A percentile compares a stretch with the other conserved stretches of the same genome.
Evolutionary conservation across 2,888 invertebrate species (phyloP).

Genomic region (Watsonalla binaria): DNA sequence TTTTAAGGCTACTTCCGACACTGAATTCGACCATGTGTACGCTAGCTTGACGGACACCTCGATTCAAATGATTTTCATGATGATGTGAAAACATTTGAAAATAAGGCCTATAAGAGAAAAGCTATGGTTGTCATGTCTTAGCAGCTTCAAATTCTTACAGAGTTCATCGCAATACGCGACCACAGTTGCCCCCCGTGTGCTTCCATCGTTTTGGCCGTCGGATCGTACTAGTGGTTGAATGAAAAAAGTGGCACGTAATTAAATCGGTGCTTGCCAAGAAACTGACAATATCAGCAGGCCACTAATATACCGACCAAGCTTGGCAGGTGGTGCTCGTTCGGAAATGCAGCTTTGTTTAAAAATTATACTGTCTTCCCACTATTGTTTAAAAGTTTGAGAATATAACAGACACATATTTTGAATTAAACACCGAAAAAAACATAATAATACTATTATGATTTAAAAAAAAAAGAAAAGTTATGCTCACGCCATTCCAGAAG

Average conservation of each 20-base stretch:
- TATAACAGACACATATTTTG: not conserved
- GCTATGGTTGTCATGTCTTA: too few species aligned
- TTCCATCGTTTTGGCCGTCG: constrained; percentile 17
- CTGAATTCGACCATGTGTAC: too few species aligned
- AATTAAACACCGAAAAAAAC: too few species aligned
- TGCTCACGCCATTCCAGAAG: too few species aligned
- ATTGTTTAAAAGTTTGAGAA: not conserved
- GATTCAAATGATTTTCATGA: too few species aligned
- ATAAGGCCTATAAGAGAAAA: too few species aligned
- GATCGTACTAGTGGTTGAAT: constrained; percentile 24
- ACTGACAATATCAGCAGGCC: constrained; percentile 43
- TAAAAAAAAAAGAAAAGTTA: too few species aligned
- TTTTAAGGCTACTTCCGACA: too few species aligned
- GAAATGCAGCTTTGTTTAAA: constrained; percentile 2
- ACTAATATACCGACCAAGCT: constrained; percentile 28
- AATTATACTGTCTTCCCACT: not conserved
- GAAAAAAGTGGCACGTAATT: constrained; percentile 52
- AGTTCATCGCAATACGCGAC: not conserved
- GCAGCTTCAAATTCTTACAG: not conserved
- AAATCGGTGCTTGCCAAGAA: constrained; percentile 56
- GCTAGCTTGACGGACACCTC: too few species aligned
- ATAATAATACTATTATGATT: too few species aligned
- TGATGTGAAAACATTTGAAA: too few species aligned
- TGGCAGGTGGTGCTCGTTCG: constrained; percentile 29
- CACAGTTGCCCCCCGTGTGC: constrained; percentile 9